phyloP scores from a whole-genome alignment of 2,797 vertebrate genomes.

The Alca torda region DNA sequence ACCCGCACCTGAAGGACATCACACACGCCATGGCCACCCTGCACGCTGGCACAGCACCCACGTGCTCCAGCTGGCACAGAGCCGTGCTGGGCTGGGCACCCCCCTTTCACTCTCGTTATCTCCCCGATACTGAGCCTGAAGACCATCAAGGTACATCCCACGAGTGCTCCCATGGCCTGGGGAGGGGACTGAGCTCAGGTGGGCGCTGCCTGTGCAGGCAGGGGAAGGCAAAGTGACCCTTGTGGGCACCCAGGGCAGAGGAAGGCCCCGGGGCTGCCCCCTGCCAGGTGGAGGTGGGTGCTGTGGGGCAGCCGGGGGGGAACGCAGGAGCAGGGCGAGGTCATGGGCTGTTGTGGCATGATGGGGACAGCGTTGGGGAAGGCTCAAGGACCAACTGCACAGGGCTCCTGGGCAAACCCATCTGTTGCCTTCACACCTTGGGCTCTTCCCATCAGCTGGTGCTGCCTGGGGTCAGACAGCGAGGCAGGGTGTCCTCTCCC shows the following conservation, averaged over 20 bases:
- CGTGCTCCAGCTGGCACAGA: background rate
- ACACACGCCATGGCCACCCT: background rate
- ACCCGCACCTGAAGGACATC: slow-evolving; percentile 86
- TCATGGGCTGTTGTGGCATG: background rate
- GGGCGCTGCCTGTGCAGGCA: background rate
- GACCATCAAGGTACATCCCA: background rate
- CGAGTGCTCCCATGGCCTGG: rapidly evolving
- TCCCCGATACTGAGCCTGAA: rapidly evolving
- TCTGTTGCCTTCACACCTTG: background rate
- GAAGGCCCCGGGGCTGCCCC: background rate
- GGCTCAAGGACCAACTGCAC: rapidly evolving
- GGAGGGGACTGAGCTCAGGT: background rate
- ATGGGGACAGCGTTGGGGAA: rapidly evolving
- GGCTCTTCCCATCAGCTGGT: background rate
- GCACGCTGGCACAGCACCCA: rapidly evolving
- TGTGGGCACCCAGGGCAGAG: background rate
- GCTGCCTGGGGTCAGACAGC: background rate
- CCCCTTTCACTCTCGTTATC: rapidly evolving
- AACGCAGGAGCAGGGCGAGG: rapidly evolving
- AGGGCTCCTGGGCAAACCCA: background rate
- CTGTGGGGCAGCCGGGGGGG: background rate
- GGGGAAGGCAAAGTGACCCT: background rate
- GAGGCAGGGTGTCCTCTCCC: background rate
- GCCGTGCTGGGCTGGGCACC: background rate
- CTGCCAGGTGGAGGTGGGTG: background rate